phyloP scores from a whole-genome alignment of 2,797 vertebrate species.

The Stomatorhinus walkeri region DNA sequence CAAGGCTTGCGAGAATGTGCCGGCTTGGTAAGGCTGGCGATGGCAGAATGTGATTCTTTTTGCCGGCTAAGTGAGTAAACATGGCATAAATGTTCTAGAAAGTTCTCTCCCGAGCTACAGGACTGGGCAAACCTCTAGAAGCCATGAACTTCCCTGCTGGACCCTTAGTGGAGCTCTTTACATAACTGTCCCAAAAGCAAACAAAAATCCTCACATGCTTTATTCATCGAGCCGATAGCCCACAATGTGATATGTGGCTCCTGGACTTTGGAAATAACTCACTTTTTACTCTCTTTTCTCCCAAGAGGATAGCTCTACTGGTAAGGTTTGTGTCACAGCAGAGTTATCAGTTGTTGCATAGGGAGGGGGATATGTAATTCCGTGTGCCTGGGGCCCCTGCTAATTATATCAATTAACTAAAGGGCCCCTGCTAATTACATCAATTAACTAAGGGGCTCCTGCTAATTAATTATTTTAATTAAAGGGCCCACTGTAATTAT shows the following conservation, averaged over 20 bases:
- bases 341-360: background rate
- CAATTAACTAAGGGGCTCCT: background rate
- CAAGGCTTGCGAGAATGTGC: background rate
- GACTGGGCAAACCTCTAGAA: constrained; percentile 35
- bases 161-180: constrained; percentile 18
- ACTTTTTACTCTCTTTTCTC: background rate
- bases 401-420: background rate
- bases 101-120: constrained; percentile 41
- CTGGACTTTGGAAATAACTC: background rate
- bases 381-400: background rate
- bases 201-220: background rate
- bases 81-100: constrained; percentile 27
- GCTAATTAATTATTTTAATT: background rate
- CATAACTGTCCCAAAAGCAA: background rate
- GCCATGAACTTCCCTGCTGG: constrained; percentile 24
- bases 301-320: background rate
- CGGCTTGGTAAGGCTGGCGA: background rate
- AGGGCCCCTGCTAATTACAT: background rate
- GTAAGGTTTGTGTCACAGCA: background rate
- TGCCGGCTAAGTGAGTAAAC: background rate
- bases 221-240: background rate
- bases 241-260: background rate
- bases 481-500: background rate
- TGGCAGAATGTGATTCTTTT: background rate
- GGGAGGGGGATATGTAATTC: background rate